Base-by-base conservation (phyloP, 2,113 vertebrate genomes). In the Platysternon megacephalum region DNA sequence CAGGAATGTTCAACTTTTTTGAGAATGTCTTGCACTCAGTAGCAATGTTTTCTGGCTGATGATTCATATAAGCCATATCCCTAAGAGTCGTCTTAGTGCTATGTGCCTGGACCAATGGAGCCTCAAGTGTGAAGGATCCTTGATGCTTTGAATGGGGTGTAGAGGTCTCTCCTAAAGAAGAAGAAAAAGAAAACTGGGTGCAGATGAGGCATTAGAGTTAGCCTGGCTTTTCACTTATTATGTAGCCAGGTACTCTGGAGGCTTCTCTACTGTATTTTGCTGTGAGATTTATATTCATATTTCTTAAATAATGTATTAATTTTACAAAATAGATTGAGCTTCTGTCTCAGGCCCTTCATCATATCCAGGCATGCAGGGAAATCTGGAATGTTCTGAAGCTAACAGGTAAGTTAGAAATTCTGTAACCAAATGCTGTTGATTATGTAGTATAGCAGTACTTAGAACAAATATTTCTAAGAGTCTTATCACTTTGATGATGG, bases 381-480 rank as follows among this genome's bases (percentile, higher is more conserved):
- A 94, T 99, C 39, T 99, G 99, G 98, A 99, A 97, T 88, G 95
- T 97, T 56, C 97, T 99, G 91, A 99, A 99, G 97, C 92, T 98
- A 92, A 98, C 98, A 98, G 99, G 99, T 99, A 78, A 96, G 95
- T 42, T 84, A 29, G 44, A 78, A 65, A n/a, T 85, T 88, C 79
- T 84, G 24, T 84, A 89, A 44, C 3, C 46, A 6, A 68, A n/a
- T 85, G 35, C 92, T 53, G 85, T 84, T 53, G 80, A 29, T 52
- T 65, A 86, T 42, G 2, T 26, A 29, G 21, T 39, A 42, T 29
- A 32, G 11, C 3, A 68, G 26, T 16, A 56, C 52, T 51, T 44
- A 79, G 26, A 82, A 3, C 72, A 56, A 42, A 52, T 16, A 51
- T 48, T 26, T 42, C 21, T 32, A 28, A 86, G 26, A 48, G 4